Evolutionary conservation across 1,140 invertebrate species (phyloP).

Genomic region (Oscheius sp.): DNA sequence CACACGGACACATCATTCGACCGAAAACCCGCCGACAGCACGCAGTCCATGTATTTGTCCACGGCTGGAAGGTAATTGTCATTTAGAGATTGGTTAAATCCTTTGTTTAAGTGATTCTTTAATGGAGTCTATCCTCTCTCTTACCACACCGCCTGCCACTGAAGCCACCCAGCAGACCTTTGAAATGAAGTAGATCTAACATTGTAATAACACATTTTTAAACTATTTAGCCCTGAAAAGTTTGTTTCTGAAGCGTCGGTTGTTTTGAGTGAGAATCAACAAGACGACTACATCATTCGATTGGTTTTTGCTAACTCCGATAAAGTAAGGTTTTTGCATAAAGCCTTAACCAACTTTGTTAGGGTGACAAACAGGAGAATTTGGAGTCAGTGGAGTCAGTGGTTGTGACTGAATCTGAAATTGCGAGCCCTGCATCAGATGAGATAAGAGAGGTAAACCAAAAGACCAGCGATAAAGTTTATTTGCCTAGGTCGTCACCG

Average conservation of each 20-base stretch:
- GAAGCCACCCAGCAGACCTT: not conserved
- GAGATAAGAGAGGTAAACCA: too few relatives aligned
- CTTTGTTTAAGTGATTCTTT: not conserved
- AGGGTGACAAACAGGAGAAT: not conserved
- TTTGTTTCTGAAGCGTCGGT: not conserved
- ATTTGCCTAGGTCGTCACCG: too few relatives aligned
- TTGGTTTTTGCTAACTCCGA: not conserved
- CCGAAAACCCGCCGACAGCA: not conserved
- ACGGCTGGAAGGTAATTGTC: not conserved
- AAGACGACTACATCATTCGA: not conserved
- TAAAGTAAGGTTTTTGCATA: not conserved
- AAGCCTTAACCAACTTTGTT: not conserved
- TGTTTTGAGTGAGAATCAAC: not conserved
- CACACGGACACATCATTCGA: not conserved
- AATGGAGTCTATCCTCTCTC: not conserved
- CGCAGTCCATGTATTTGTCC: not conserved
- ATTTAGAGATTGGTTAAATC: not conserved
- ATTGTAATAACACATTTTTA: not conserved
- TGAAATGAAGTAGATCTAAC: not conserved
- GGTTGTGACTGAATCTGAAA: not conserved
- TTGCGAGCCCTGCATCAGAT: not conserved
- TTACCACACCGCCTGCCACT: not conserved
- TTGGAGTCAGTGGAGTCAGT: not conserved
- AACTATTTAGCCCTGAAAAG: not conserved
- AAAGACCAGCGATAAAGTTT: too few relatives aligned